Base-by-base conservation (phyloP, 1,140 invertebrate species). In the Diploscapter pachys region DNA sequence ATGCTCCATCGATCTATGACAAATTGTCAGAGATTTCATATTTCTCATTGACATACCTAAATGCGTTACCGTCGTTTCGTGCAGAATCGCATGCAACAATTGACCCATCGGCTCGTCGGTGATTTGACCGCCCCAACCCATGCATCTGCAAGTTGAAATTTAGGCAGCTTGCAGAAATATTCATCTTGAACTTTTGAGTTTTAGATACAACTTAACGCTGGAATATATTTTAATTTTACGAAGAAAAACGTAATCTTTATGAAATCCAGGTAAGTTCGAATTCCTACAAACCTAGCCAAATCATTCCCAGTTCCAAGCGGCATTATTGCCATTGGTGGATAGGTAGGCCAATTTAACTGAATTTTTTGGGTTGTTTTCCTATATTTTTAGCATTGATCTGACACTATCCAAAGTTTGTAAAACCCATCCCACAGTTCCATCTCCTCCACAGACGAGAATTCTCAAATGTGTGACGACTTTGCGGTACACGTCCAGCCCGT, bases 241-340 rank as follows among this genome's bases (percentile, higher is more conserved):
- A 31, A 31, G 31, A 31, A 0, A 31, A 31, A 31, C 31, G 31
- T 31, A 31, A 31, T 31, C 0, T 31, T 31, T 31, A 31, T 31
- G 31, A 31, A 31, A 31, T 31, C 31, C 31, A 31, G 31, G 31
- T 31, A 31, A 31, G 0, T 31, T 31, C 31, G 1, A 31, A 31
- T 1, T 31, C 31, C 31, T 31, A 31, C 31, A 31, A 31, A 31
- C 31, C 31, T 31, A 31, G 95, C 94, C 56, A 99, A 89, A 88
- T 99, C 96, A 87, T 99, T 99, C 62, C 96, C 96, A 0, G 96
- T 99, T 31, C 96, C 96, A 0, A 98, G 88, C 0, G 96, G 96
- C 52, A 99, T 88, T 1, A 98, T 93, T 5, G 95, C 95, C 2
- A 98, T 93, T 0, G 93, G 92, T 3, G 93, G 93, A 4, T 85